These are phyloP conservation scores for Solea solea DNA, from an alignment of 2,113 vertebrate genomes.

Conservation along the genomic window DNA sequence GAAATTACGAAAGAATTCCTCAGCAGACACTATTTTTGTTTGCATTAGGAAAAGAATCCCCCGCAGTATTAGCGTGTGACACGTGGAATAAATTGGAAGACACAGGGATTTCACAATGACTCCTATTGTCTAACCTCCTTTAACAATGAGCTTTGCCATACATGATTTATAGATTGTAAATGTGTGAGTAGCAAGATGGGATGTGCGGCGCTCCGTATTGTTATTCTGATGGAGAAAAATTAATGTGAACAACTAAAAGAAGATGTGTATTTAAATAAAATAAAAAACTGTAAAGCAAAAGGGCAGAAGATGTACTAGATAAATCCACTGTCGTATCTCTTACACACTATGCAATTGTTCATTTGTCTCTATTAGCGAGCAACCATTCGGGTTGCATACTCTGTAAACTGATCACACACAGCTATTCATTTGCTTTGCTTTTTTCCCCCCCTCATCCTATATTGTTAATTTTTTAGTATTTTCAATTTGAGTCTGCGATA, in stretches of 20 bases:
- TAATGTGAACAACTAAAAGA: conserved; percentile 27
- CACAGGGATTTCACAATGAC: conserved; percentile 54
- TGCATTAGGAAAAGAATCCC: conserved; percentile 45
- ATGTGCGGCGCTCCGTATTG: conserved; percentile 39
- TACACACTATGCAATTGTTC: conserved; percentile 53
- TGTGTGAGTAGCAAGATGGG: conserved; percentile 45
- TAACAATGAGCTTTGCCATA: conserved; percentile 61
- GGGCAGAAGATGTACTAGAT: conserved; percentile 63
- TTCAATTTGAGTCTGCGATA: no score
- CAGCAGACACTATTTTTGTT: conserved; percentile 48
- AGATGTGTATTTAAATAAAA: conserved; percentile 48
- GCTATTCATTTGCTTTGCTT: conserved; percentile 38
- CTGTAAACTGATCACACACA: conserved; percentile 47
- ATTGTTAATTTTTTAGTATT: neutral
- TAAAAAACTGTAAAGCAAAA: conserved; percentile 40
- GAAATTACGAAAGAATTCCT: conserved; percentile 30
- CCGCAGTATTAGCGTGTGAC: conserved; percentile 52
- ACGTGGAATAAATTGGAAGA: conserved; percentile 67
- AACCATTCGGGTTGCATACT: conserved; percentile 47
- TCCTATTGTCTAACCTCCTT: conserved; percentile 66
- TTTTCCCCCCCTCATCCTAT: conserved; percentile 15
- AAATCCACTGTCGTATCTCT: conserved; percentile 43
- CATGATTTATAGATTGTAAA: conserved; percentile 75
- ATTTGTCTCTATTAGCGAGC: conserved; percentile 75
- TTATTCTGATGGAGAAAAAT: conserved; percentile 35